Base-by-base conservation (phyloP, 2,888 invertebrate genomes). In the Sialis fuliginosa region DNA sequence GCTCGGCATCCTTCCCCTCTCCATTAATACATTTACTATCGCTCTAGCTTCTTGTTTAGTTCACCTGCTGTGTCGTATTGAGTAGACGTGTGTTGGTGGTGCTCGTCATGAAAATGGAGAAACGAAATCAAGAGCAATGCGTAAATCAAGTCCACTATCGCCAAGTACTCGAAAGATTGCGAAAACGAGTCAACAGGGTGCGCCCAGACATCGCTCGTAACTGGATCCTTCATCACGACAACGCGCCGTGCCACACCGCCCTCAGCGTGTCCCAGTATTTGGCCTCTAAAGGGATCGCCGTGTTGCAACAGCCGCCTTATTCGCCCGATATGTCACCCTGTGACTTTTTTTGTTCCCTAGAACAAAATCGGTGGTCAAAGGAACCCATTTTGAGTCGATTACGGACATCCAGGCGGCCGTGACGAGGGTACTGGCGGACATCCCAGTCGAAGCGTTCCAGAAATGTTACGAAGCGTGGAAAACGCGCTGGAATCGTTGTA, bases 401-500 rank as follows among this genome's bases (percentile, higher is more conserved):
- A 22, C 44, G 44, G 33, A 47, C 13, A 47, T 47, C 32, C 33
- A 47, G 44, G 33, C 22, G 12, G 33, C 47, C 13, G 42, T 44
- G 22, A 47, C 42, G 32, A 22, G 33, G 4, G 32, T 44, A 34
- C 47, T 47, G n/a, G 33, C 33, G 33, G 43, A 31, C 8, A 44
- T 47, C 13, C 42, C 33, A 34, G 44, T 10, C n/a, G 31, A n/a
- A 12, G 39, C 10, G 9, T 33, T 47, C 12, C 13, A 47, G 43
- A 43, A 43, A 9, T 43, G 44, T 33, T 43, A 43, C 31, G 44
- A 43, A 43, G 12, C 8, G 8, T 43, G 44, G 44, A 43, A 43
- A 43, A 42, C 42, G 42, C 10, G 42, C 42, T 43, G 42, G 43
- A 47, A 47, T 43, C 33, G 37, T 9, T 47, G 47, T 47, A 43